Percentiles rank a stretch among this genome's conserved stretches.
Evolutionary conservation across 64 coral and sea anemone genomes (phyloP).

Genomic region (Actinia tenebrosa): DNA sequence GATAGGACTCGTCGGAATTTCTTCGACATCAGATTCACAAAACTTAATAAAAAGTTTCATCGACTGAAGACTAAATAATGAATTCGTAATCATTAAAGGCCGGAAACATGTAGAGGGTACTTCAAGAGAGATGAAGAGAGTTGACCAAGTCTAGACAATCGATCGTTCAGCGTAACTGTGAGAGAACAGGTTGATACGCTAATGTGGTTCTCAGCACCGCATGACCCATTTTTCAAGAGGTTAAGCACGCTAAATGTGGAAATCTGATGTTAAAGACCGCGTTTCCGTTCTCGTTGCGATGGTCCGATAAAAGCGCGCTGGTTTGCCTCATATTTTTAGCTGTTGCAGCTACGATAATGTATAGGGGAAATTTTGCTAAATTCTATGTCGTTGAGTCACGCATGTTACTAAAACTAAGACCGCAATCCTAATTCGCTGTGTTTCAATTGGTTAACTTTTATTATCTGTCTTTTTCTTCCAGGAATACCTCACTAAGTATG

Average conservation of each 20-base stretch:
- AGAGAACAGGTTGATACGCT: background rate
- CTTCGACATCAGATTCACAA: no score
- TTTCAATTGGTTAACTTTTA: background rate
- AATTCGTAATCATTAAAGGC: background rate
- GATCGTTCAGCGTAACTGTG: background rate
- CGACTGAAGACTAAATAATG: background rate
- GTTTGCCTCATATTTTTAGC: no score
- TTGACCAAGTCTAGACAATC: background rate
- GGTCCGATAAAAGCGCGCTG: no score
- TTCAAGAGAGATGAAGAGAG: background rate
- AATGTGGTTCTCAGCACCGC: background rate
- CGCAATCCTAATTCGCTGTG: background rate
- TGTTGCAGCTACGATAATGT: no score
- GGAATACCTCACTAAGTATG: slow-evolving; percentile 51
- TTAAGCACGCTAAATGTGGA: no score
- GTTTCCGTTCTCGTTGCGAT: no score
- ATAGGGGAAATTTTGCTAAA: no score
- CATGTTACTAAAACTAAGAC: no score
- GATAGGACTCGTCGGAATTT: background rate
- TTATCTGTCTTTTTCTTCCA: background rate
- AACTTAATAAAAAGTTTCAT: background rate
- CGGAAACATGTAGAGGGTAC: background rate
- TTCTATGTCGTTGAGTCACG: no score
- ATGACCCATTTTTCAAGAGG: background rate
- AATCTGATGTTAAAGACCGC: no score